phyloP scores from a whole-genome alignment of 2,888 invertebrate genomes.

The Deilephila porcellus region DNA sequence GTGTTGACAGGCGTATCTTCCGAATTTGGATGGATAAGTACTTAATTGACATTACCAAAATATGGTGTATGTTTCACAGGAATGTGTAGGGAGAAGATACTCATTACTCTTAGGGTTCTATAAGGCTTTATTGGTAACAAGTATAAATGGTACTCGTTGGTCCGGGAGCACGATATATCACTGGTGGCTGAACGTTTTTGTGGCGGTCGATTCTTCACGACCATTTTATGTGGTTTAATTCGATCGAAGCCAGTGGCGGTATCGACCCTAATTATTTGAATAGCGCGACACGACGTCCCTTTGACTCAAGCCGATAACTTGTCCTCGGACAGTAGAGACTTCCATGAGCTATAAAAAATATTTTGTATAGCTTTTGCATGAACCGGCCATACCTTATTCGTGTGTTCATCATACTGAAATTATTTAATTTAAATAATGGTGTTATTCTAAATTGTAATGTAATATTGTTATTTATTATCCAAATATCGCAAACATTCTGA shows the following conservation, averaged over 20 bases:
- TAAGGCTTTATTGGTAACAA: conserved; percentile 63
- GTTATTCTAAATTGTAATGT: neutral
- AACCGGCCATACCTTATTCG: too few relatives aligned
- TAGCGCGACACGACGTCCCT: conserved; percentile 73
- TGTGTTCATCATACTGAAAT: too few relatives aligned
- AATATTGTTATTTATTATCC: neutral
- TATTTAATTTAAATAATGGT: neutral
- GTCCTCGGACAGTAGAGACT: conserved; percentile 52
- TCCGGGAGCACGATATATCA: conserved; percentile 61
- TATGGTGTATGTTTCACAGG: conserved; percentile 48
- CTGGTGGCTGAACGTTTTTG: conserved; percentile 66
- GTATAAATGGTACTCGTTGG: conserved; percentile 56
- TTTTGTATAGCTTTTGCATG: too few relatives aligned
- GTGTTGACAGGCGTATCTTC: conserved; percentile 53
- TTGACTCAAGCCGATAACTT: conserved; percentile 74
- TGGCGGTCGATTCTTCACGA: conserved; percentile 53
- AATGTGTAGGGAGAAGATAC: conserved; percentile 36
- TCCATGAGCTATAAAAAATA: neutral
- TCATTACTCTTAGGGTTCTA: conserved; percentile 45
- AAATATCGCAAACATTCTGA: neutral
- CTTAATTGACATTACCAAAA: conserved; percentile 56
- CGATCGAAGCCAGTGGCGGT: conserved; percentile 68
- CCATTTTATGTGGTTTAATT: conserved; percentile 80
- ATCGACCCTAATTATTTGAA: conserved; percentile 81
- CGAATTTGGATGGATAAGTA: conserved; percentile 61